Evolutionary conservation across 1,140 invertebrate species (phyloP).

Genomic region (Bombus ignitus): DNA sequence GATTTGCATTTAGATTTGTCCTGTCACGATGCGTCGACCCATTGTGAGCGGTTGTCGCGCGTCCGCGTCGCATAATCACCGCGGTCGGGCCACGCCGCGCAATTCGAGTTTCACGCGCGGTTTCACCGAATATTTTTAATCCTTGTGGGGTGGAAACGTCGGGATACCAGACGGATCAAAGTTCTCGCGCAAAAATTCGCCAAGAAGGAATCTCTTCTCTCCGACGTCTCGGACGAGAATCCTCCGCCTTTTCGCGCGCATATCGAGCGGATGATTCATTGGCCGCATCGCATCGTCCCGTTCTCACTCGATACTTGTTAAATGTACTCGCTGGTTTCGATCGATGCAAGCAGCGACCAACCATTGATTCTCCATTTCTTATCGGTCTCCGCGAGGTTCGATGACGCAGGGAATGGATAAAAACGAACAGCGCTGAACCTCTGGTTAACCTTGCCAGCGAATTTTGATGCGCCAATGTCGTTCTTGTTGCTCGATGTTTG

Average conservation of each 20-base stretch:
- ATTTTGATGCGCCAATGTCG: no score
- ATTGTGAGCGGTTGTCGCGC: constrained; percentile 16
- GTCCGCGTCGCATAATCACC: constrained; percentile 16
- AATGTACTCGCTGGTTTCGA: neutral
- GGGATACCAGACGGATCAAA: constrained; percentile 54
- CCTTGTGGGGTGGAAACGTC: constrained; percentile 2
- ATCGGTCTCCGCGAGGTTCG: no score
- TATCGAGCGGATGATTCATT: constrained; percentile 48
- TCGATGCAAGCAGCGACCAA: neutral
- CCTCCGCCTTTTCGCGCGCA: neutral
- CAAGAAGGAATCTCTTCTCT: constrained; percentile 10
- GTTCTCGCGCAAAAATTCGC: constrained; percentile 41
- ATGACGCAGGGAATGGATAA: no score
- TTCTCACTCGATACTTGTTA: constrained; percentile 5
- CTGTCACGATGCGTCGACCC: constrained; percentile 13
- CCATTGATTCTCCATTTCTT: neutral
- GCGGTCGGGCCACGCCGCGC: neutral
- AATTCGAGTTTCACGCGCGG: neutral
- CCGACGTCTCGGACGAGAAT: no score
- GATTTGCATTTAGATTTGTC: constrained; percentile 69
- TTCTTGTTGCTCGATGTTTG: no score
- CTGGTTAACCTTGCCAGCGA: no score
- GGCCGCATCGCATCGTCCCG: neutral
- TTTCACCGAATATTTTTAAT: constrained; percentile 45
- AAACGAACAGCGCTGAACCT: no score